Conservation (phyloP, 2,797 vertebrate species). For the Acanthurus tractus region DNA sequence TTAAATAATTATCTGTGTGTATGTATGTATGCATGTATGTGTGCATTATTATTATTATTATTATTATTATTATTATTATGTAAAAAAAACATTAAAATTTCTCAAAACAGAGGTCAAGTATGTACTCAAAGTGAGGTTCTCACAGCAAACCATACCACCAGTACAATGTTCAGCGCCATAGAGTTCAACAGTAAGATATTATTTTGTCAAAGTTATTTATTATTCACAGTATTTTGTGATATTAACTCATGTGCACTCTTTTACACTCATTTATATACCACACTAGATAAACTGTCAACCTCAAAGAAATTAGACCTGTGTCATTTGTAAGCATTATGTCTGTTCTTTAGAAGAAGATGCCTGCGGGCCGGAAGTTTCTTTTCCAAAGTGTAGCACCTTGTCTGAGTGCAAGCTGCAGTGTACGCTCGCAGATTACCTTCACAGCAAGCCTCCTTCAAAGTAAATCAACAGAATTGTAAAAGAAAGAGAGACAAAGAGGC, state of each 20-base stretch:
- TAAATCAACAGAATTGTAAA: slow-evolving; percentile 53
- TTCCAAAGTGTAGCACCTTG: slow-evolving; percentile 56
- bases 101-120: not conserved
- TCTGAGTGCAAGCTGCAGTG: slow-evolving; percentile 56
- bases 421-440: slow-evolving; percentile 47
- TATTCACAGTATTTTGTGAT: not conserved
- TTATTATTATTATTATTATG: no score
- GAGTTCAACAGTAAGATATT: not conserved
- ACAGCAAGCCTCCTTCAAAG: slow-evolving; percentile 53
- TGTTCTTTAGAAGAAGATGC: slow-evolving; percentile 45
- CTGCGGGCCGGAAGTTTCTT: slow-evolving; percentile 56
- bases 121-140: not conserved
- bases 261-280: slow-evolving; percentile 19
- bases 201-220: not conserved
- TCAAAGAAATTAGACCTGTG: slow-evolving; percentile 33
- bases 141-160: not conserved
- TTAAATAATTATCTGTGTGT: no score
- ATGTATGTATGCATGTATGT: no score
- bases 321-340: slow-evolving; percentile 36
- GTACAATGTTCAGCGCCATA: not conserved
- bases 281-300: slow-evolving; percentile 17
- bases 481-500: slow-evolving; percentile 51
- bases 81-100: not conserved
- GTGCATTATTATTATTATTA: no score
- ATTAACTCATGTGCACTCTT: not conserved